A percentile compares a stretch with the other conserved stretches of the same genome.
These are phyloP conservation scores for Austrofundulus limnaeus DNA, from an alignment of 2,113 vertebrate genomes.

Conservation along the genomic window DNA sequence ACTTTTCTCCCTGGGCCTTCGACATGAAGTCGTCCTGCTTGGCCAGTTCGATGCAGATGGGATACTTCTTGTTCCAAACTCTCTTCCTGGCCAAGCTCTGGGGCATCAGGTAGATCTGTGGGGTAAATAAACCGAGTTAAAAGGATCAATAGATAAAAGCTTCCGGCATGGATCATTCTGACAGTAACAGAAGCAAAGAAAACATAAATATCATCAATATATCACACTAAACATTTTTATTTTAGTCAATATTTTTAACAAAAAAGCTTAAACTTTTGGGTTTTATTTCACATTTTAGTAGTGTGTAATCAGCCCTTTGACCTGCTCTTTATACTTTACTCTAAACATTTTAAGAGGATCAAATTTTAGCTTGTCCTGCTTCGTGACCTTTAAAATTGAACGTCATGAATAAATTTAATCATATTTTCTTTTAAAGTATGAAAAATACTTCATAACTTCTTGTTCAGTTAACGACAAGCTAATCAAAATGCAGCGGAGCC, in stretches of 20 bases:
- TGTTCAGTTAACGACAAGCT: not conserved
- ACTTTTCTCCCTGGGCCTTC: slow-evolving; percentile 86
- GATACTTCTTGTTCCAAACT: slow-evolving; percentile 99
- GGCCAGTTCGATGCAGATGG: slow-evolving; percentile 93
- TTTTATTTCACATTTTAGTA: too few relatives aligned
- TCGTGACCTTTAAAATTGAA: too few relatives aligned
- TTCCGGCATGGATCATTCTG: too few relatives aligned
- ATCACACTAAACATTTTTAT: too few relatives aligned
- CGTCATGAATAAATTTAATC: too few relatives aligned
- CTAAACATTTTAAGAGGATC: too few relatives aligned
- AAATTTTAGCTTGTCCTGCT: too few relatives aligned
- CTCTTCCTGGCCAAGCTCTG: slow-evolving; percentile 93
- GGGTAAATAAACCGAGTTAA: slow-evolving; percentile 5
- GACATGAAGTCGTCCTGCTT: slow-evolving; percentile 97
- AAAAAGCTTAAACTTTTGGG: not conserved
- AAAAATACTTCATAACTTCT: not conserved
- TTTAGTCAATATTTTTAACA: too few relatives aligned
- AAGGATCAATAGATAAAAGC: not conserved
- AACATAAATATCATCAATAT: too few relatives aligned
- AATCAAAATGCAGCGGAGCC: not conserved
- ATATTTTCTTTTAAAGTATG: not conserved
- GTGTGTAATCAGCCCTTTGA: too few relatives aligned
- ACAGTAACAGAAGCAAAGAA: too few relatives aligned
- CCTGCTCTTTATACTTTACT: too few relatives aligned
- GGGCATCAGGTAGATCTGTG: slow-evolving; percentile 92